Conservation (phyloP, 2,797 vertebrate genomes). For the Bothrops alternatus region DNA sequence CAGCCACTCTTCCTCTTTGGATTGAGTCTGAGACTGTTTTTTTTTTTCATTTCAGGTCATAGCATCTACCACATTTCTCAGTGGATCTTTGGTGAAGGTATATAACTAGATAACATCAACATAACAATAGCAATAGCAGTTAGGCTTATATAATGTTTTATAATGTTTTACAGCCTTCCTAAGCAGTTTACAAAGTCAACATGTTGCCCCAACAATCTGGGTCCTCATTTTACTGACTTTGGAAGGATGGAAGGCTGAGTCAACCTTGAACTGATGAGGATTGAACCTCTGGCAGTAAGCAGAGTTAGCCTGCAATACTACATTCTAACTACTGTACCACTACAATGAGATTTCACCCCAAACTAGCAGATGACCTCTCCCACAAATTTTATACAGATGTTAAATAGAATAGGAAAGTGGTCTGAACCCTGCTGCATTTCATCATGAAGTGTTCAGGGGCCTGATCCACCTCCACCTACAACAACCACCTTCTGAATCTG, state of each 20-base stretch:
- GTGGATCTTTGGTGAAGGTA: not conserved
- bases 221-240: too few relatives aligned
- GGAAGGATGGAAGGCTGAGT: too few relatives aligned
- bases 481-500: not conserved
- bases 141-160: not conserved
- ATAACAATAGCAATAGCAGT: not conserved
- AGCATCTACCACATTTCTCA: not conserved
- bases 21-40: not conserved
- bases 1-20: not conserved
- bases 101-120: not conserved
- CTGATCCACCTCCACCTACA: not conserved
- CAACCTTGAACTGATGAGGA: too few relatives aligned
- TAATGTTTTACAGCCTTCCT: not conserved
- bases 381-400: not conserved
- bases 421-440: not conserved
- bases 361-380: not conserved
- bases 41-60: not conserved
- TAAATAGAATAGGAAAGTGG: not conserved
- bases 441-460: not conserved
- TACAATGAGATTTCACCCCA: not conserved
- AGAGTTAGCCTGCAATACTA: not conserved
- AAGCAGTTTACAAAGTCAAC: not conserved
- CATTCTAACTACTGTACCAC: not conserved
- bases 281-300: too few relatives aligned
- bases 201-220: too few relatives aligned